phyloP scores from a whole-genome alignment of 2,113 vertebrate species.

The Daubentonia madagascariensis region DNA sequence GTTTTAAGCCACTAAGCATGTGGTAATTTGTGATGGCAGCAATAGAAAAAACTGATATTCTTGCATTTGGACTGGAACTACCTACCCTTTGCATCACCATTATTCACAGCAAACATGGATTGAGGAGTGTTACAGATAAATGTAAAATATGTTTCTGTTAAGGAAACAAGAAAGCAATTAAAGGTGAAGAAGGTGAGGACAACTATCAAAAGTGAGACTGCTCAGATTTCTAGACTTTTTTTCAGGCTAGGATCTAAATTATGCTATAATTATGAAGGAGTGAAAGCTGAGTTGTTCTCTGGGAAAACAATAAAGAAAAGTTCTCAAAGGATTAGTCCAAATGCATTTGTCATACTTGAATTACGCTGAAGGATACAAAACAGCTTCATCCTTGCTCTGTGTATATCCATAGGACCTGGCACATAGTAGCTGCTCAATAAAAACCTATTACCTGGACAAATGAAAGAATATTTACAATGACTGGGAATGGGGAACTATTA shows the following conservation, averaged over 20 bases:
- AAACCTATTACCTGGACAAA: not conserved
- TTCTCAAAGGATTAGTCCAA: not conserved
- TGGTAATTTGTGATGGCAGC: not conserved
- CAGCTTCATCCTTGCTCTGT: not conserved
- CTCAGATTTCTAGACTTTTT: not conserved
- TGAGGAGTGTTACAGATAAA: not conserved
- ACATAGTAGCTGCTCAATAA: not conserved
- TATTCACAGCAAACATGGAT: not conserved
- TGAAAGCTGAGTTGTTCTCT: not conserved
- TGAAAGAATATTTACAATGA: not conserved
- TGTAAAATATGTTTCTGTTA: not conserved
- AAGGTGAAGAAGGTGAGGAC: not conserved
- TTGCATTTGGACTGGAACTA: not conserved
- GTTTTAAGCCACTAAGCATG: not conserved
- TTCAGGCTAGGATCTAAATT: not conserved
- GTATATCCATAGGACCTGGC: not conserved
- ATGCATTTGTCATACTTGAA: not conserved
- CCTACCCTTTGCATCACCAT: not conserved
- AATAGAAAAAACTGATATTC: not conserved
- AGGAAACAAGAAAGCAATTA: not conserved
- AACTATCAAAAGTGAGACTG: not conserved
- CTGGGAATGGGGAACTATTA: not conserved
- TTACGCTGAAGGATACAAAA: not conserved
- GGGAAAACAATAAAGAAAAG: slow-evolving; percentile 23
- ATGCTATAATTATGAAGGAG: not conserved